Percentiles rank a stretch among this genome's conserved stretches.
Evolutionary conservation across 2,797 vertebrate genomes (phyloP).

Genomic region (Sebastes kiyomatsui): DNA sequence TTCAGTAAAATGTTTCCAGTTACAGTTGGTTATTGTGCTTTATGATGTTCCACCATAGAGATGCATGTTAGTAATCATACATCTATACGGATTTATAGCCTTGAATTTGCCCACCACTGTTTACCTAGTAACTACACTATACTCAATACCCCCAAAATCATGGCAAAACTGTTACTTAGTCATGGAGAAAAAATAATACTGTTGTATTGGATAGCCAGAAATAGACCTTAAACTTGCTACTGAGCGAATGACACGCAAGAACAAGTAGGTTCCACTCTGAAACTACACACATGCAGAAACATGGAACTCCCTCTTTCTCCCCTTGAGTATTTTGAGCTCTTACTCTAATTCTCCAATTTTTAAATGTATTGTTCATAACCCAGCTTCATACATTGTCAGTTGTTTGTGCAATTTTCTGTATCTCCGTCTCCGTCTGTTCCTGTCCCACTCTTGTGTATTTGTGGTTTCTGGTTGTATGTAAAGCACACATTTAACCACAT

Average conservation of each 20-base stretch:
- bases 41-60: background rate
- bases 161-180: background rate
- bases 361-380: conserved; percentile 9
- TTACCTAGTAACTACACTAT: background rate
- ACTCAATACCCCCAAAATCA: background rate
- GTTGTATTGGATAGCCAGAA: background rate
- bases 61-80: background rate
- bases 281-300: background rate
- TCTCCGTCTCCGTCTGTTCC: background rate
- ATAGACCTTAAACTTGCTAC: background rate
- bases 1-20: background rate
- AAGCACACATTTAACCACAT: background rate
- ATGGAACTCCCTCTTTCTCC: background rate
- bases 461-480: background rate
- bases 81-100: background rate
- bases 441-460: background rate
- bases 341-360: conserved; percentile 7
- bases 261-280: background rate
- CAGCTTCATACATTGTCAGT: conserved; percentile 9
- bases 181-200: background rate
- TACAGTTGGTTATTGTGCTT: background rate
- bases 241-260: background rate
- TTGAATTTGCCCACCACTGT: background rate
- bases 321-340: conserved; percentile 9
- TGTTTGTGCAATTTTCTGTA: background rate